phyloP scores from a whole-genome alignment of 2,113 vertebrate genomes.

The Noturus placidus region DNA sequence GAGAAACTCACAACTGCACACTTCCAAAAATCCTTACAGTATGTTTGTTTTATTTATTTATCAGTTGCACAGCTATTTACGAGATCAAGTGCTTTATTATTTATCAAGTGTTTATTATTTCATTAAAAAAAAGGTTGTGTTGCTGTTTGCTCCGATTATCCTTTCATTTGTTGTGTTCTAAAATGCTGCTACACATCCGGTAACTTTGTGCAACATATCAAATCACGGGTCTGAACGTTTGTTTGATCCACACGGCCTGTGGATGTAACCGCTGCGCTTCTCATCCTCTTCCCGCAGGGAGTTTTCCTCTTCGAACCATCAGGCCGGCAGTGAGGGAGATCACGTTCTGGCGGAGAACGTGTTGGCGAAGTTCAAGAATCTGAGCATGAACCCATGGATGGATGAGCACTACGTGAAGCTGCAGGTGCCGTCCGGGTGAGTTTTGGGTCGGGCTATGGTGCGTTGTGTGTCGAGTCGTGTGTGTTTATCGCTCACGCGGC shows the following conservation, averaged over 20 bases:
- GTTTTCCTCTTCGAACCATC: slow-evolving; percentile 47
- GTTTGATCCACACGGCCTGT: too few species aligned
- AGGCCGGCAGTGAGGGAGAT: slow-evolving; percentile 79
- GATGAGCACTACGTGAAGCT: slow-evolving; percentile 82
- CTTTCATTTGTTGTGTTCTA: not conserved
- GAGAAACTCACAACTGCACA: slow-evolving; percentile 48
- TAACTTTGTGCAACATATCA: too few species aligned
- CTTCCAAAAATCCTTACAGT: slow-evolving; percentile 71
- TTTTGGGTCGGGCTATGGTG: not conserved
- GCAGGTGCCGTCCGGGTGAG: slow-evolving; percentile 70
- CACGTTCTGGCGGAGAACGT: slow-evolving; percentile 58
- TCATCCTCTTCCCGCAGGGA: slow-evolving; percentile 47
- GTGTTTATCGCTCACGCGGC: not conserved
- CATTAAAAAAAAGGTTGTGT: not conserved
- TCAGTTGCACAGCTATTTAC: not conserved
- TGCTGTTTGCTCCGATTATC: not conserved
- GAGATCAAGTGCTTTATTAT: too few species aligned
- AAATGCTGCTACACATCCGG: not conserved
- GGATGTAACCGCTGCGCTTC: not conserved
- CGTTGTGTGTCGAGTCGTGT: not conserved
- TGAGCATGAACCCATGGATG: slow-evolving; percentile 74
- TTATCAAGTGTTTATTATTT: too few species aligned
- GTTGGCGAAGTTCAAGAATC: slow-evolving; percentile 63
- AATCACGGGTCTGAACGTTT: not conserved
- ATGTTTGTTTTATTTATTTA: slow-evolving; percentile 28